Evolutionary conservation across 2,888 invertebrate genomes (phyloP).

Genomic region (Tromatobia lineatoria): DNA sequence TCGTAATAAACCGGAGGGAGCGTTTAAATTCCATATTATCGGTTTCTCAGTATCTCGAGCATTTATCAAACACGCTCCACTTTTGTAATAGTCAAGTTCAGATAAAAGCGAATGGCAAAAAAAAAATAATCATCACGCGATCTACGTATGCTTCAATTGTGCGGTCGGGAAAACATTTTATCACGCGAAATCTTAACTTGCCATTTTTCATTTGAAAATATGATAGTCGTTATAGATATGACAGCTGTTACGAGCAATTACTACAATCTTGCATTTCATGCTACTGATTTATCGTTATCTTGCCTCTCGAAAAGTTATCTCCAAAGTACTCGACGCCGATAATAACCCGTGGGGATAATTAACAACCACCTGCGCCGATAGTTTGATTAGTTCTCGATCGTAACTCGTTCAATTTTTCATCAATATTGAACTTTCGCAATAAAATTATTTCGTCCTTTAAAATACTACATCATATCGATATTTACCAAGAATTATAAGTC

Average conservation of each 20-base stretch:
- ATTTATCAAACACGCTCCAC: background rate
- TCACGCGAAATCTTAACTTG: background rate
- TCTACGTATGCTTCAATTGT: background rate
- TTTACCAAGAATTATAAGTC: too few species aligned
- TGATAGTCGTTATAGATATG: background rate
- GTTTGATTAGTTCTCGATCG: background rate
- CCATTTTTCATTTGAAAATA: background rate
- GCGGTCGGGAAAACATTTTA: background rate
- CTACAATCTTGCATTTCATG: constrained; percentile 3
- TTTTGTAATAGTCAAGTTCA: background rate
- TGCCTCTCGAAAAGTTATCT: background rate
- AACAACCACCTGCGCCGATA: constrained; percentile 6
- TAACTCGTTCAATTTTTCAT: background rate
- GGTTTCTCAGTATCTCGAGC: background rate
- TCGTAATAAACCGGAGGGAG: background rate
- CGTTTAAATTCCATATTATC: background rate
- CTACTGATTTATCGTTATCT: constrained; percentile 8
- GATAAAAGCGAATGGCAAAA: background rate
- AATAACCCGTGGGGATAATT: constrained; percentile 1
- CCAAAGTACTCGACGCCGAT: background rate
- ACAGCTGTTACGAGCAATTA: background rate
- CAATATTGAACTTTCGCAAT: background rate
- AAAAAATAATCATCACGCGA: background rate
- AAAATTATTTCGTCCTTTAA: background rate
- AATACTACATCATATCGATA: background rate